A percentile compares a stretch with the other conserved stretches of the same genome.
phyloP scores from a whole-genome alignment of 2,888 invertebrate species.

The Pomacea canaliculata region DNA sequence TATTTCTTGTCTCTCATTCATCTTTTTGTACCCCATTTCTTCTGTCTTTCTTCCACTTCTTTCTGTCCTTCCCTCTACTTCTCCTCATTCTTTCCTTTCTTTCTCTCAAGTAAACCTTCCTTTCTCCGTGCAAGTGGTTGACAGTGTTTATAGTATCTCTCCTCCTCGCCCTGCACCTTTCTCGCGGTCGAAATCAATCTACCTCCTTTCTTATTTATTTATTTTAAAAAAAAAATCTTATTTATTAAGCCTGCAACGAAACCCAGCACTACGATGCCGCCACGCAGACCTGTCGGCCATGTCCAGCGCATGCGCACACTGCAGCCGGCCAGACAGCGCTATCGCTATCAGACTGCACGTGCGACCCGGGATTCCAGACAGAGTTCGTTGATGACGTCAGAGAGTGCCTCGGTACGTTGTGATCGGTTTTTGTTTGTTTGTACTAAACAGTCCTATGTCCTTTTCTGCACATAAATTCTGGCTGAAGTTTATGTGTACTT shows the following conservation, averaged over 20 bases:
- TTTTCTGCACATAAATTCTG: neutral
- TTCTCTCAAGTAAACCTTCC: too few relatives aligned
- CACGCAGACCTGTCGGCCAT: constrained; percentile 25
- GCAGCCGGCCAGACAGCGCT: constrained; percentile 23
- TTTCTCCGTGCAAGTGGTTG: too few relatives aligned
- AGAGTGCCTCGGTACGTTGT: neutral
- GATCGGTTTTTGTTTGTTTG: neutral
- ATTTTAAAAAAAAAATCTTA: too few relatives aligned
- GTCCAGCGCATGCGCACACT: constrained; percentile 33
- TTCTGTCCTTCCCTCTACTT: neutral
- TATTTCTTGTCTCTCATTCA: neutral
- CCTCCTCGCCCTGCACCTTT: too few relatives aligned
- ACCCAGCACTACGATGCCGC: constrained; percentile 30
- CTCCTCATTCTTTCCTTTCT: neutral
- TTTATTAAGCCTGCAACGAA: constrained; percentile 24
- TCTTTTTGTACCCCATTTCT: neutral
- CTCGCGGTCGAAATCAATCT: too few relatives aligned
- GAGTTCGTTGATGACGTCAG: constrained; percentile 25
- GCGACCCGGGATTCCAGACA: constrained; percentile 41
- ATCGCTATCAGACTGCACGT: constrained; percentile 38
- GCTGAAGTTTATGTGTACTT: too few relatives aligned
- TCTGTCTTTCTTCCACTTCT: neutral
- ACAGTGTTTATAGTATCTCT: too few relatives aligned
- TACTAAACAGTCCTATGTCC: too few relatives aligned
- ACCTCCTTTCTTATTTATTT: neutral